phyloP scores from a whole-genome alignment of 2,797 vertebrate genomes.

The Helicolenus hilgendorfi region DNA sequence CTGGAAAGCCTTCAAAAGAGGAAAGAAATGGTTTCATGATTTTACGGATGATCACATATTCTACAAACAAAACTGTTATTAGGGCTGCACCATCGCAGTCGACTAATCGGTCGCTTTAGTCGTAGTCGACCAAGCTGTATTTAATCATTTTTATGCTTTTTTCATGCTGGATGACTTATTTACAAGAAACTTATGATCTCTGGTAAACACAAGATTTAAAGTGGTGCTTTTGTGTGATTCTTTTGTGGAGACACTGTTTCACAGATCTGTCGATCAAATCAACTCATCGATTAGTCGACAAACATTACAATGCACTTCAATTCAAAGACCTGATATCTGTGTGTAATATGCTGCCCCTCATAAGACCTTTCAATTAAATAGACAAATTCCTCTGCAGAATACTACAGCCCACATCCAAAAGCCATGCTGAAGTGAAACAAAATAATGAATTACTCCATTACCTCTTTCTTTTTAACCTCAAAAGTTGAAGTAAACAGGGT shows the following conservation, averaged over 20 bases:
- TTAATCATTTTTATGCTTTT: too few species aligned
- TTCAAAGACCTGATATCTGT: neutral
- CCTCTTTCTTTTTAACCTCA: neutral
- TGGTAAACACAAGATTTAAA: too few species aligned
- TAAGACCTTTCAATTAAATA: neutral
- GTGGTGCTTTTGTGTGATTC: too few species aligned
- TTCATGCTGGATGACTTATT: too few species aligned
- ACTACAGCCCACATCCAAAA: neutral
- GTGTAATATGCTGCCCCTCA: neutral
- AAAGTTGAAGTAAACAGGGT: neutral
- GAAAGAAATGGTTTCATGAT: neutral
- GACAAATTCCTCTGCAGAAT: neutral
- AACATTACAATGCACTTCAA: too few species aligned
- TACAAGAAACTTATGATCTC: too few species aligned
- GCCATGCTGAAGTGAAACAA: neutral
- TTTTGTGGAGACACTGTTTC: too few species aligned
- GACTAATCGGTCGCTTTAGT: too few species aligned
- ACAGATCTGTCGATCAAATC: too few species aligned
- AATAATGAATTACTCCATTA: neutral
- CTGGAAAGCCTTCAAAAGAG: slow-evolving; percentile 94
- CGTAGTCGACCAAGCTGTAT: too few species aligned
- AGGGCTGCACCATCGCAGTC: too few species aligned
- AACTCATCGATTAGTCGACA: too few species aligned
- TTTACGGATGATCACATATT: neutral
- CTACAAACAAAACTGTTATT: neutral